A percentile compares a stretch with the other conserved stretches of the same genome.
Evolutionary conservation across 2,888 invertebrate genomes (phyloP).

Genomic region (Morpho achilles): DNA sequence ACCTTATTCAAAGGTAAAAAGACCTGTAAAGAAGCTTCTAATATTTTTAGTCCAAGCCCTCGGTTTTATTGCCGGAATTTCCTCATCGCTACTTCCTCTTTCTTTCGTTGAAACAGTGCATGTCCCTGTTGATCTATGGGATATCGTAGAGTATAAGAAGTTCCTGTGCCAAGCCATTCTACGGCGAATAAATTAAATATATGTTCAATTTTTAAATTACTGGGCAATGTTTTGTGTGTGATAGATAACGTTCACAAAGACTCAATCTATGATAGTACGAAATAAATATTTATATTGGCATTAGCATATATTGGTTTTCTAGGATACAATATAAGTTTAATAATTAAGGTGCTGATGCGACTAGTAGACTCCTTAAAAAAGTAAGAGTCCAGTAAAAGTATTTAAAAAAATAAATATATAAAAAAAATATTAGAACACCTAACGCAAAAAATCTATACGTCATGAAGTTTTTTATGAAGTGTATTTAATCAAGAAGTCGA

Average conservation of each 20-base stretch:
- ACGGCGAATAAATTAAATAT: conserved; percentile 5
- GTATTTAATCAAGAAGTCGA: no score
- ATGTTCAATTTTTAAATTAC: background rate
- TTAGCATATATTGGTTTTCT: no score
- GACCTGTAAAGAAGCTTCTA: conserved; percentile 10
- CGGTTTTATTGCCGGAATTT: conserved; percentile 36
- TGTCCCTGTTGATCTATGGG: conserved; percentile 15
- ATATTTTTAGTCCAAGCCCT: conserved; percentile 21
- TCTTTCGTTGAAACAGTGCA: conserved; percentile 13
- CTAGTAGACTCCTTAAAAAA: no score
- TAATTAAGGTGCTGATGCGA: no score
- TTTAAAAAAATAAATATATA: no score
- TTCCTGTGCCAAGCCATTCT: background rate
- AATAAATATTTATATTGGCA: no score
- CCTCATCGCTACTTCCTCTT: conserved; percentile 29
- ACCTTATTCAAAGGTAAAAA: conserved; percentile 11
- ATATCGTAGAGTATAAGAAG: conserved; percentile 11
- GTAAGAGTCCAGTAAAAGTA: no score
- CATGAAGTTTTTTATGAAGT: no score
- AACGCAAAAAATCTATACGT: no score
- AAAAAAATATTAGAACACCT: no score
- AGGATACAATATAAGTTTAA: no score
- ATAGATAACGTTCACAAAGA: background rate
- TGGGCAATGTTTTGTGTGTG: background rate
- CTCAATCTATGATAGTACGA: no score